Conservation (phyloP, 2,113 vertebrate species). For the Nymphicus hollandicus region DNA sequence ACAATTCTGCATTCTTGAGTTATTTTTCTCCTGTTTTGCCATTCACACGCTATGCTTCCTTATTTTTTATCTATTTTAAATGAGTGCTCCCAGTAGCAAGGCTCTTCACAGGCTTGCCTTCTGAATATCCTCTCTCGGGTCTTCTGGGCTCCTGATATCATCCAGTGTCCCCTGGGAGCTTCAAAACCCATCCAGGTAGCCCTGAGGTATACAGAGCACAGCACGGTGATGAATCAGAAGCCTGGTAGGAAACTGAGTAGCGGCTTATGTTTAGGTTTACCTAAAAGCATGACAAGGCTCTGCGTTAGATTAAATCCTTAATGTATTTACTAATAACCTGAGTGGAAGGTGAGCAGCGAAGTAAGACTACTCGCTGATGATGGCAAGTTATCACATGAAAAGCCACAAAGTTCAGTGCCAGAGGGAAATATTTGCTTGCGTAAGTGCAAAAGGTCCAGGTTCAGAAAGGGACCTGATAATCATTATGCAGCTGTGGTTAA, state of each 20-base stretch:
- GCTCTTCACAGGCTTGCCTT: not conserved
- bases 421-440: not conserved
- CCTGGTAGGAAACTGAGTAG: not conserved
- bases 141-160: not conserved
- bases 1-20: not conserved
- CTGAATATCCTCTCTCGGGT: not conserved
- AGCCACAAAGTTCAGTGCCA: not conserved
- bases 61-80: not conserved
- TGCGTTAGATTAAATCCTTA: not conserved
- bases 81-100: not conserved
- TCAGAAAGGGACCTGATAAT: not conserved
- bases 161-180: not conserved
- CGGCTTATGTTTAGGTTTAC: not conserved
- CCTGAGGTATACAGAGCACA: not conserved
- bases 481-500: not conserved
- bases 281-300: not conserved
- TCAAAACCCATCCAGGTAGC: not conserved
- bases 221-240: not conserved
- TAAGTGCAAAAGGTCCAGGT: not conserved
- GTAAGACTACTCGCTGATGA: not conserved
- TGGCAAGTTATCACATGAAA: not conserved
- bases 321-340: not conserved
- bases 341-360: not conserved
- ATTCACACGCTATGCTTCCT: not conserved
- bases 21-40: not conserved